Base-by-base conservation (phyloP, 2,113 vertebrate genomes). In the Tachysurus vachellii region DNA sequence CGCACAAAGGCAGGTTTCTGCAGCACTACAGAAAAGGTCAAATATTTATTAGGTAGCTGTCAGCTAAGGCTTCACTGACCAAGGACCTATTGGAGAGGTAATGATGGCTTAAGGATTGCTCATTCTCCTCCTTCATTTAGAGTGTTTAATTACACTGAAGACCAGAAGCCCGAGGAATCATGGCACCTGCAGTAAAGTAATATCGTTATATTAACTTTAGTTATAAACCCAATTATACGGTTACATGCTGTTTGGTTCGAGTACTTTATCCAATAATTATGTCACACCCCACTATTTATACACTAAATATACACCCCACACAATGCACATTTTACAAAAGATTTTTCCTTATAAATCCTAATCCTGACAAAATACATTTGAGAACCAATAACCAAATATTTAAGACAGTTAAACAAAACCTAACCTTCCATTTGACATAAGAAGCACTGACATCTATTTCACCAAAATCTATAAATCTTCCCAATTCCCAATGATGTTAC, bases 1-100 rank as follows among this genome's bases (percentile, higher is more conserved):
- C 92, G 84, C 88, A 75, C n/a, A n/a, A n/a, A n/a, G 59, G 83
- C 77, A 66, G 36, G 86, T 36, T 85, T 64, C 84, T 75, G 82
- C 59, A 82, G 88, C 90, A 86, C 36, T 84, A 91, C 89, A 86
- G 87, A 88, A 94, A 94, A 94, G 93, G 93, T 94, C 93, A 92
- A 86, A 11, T 86, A 87, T 91, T 92, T 88, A 92, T 93, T 91
- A 91, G 89, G 92, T 92, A 91, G 85, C 91, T 90, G 90, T 91
- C 91, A 90, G 80, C 85, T 79, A 88, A 90, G 88, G 91, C 91
- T 86, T 90, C 88, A 79, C 87, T 89, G 90, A 90, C 84, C 87
- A 81, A 54, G 42, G n/a, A 80, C 53, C 83, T 87, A 86, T 88
- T 86, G 75, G 80, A 88, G 85, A 88, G 87, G 87, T 75, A 0